Percentiles rank a stretch among this genome's conserved stretches.
phyloP scores from a whole-genome alignment of 2,797 vertebrate species.

The Furcifer pardalis region DNA sequence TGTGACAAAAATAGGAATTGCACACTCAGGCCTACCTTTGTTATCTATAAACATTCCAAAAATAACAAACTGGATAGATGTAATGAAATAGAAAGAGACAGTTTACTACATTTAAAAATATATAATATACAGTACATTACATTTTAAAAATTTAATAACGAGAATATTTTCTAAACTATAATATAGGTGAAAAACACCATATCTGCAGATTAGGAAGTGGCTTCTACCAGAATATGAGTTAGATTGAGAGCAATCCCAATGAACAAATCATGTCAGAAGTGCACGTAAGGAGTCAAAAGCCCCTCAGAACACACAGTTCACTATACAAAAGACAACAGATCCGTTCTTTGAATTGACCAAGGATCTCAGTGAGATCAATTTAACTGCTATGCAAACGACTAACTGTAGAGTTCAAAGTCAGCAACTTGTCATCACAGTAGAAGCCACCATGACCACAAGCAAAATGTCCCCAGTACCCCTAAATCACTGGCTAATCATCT shows the following conservation, averaged over 20 bases:
- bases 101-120: no score
- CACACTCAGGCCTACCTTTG: background rate
- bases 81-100: background rate
- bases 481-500: no score
- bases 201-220: background rate
- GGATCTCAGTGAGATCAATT: background rate
- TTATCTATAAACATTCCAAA: background rate
- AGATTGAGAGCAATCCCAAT: background rate
- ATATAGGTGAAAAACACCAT: no score
- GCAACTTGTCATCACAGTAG: background rate
- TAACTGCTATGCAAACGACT: background rate
- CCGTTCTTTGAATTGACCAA: slow-evolving; percentile 3
- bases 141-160: no score
- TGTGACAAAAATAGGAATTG: background rate
- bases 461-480: no score
- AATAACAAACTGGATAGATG: background rate
- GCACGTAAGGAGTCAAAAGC: background rate
- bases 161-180: no score
- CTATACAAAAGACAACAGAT: background rate
- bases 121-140: no score
- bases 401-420: background rate
- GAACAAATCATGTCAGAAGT: background rate
- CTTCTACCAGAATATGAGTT: background rate
- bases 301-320: slow-evolving; percentile 4
- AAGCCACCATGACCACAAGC: background rate